Evolutionary conservation across 2,113 vertebrate species (phyloP).

Genomic region (Condylura cristata): DNA sequence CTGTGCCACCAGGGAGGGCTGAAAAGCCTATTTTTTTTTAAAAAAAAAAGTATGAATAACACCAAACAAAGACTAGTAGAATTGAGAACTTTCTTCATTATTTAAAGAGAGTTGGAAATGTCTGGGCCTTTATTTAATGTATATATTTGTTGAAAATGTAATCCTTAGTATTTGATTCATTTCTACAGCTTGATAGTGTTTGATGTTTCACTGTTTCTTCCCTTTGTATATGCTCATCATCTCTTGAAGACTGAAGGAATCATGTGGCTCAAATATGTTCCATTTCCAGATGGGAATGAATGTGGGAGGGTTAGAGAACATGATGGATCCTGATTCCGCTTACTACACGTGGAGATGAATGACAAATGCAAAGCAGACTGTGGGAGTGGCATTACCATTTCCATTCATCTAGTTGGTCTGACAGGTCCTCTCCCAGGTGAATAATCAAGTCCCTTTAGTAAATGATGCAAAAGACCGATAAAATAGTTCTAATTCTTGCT

Average conservation of each 20-base stretch:
- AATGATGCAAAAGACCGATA: neutral
- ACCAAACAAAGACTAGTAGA: neutral
- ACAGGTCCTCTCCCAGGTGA: neutral
- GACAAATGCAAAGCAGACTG: slow-evolving; percentile 37
- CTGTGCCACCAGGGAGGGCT: too few relatives aligned
- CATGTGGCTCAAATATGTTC: slow-evolving; percentile 58
- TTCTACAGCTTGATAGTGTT: neutral
- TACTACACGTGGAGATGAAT: neutral
- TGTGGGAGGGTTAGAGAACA: neutral
- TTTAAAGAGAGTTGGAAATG: neutral
- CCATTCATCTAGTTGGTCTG: neutral
- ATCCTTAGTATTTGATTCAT: slow-evolving; percentile 20
- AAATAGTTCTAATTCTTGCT: neutral
- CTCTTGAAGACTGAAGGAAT: slow-evolving; percentile 1
- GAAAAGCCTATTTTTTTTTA: too few relatives aligned
- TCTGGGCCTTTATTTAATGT: neutral
- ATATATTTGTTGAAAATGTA: neutral
- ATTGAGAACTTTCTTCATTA: neutral
- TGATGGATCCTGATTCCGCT: neutral
- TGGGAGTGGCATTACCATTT: neutral
- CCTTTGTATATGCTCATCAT: neutral
- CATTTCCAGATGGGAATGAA: slow-evolving; percentile 22
- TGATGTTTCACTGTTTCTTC: slow-evolving; percentile 41
- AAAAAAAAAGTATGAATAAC: neutral
- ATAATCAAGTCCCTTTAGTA: neutral